Conservation (phyloP, 2,113 vertebrate genomes). For the Stigmatopora nigra region DNA sequence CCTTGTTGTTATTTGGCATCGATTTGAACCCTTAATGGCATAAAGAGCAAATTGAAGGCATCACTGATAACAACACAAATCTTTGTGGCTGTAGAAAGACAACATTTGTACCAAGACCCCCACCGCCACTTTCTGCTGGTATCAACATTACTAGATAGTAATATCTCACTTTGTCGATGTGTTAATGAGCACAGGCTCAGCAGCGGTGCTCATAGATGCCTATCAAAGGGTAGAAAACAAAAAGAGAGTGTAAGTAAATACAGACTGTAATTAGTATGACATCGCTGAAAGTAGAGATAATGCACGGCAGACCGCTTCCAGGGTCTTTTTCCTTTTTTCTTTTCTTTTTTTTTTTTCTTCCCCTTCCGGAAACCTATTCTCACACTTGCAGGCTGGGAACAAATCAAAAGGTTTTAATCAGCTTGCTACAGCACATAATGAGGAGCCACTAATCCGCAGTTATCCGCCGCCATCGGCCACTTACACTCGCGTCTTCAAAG, state of each 20-base stretch:
- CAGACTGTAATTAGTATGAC: constrained; percentile 72
- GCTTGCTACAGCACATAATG: constrained; percentile 69
- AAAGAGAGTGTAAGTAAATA: constrained; percentile 71
- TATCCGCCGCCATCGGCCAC: constrained; percentile 69
- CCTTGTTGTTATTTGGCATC: constrained; percentile 24
- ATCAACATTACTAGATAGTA: constrained; percentile 58
- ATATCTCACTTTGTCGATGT: constrained; percentile 64
- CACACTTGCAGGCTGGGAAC: constrained; percentile 30
- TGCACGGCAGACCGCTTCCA: constrained; percentile 51
- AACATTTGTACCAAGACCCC: constrained; percentile 59
- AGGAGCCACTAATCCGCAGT: constrained; percentile 65
- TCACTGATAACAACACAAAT: constrained; percentile 58
- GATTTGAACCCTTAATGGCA: constrained; percentile 27
- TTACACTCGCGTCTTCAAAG: constrained; percentile 70
- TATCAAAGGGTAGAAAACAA: constrained; percentile 65
- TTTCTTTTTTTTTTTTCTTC: constrained; percentile 13
- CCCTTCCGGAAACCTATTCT: constrained; percentile 20
- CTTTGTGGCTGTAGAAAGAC: constrained; percentile 53
- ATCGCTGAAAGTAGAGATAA: constrained; percentile 70
- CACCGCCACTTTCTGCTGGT: constrained; percentile 11
- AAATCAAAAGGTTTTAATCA: constrained; percentile 75
- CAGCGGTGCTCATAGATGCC: constrained; percentile 60
- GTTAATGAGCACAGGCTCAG: constrained; percentile 66
- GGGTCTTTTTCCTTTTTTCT: constrained; percentile 40
- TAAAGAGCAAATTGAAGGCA: constrained; percentile 39